phyloP scores from a whole-genome alignment of 1,140 invertebrate species.

The Agrilus planipennis region DNA sequence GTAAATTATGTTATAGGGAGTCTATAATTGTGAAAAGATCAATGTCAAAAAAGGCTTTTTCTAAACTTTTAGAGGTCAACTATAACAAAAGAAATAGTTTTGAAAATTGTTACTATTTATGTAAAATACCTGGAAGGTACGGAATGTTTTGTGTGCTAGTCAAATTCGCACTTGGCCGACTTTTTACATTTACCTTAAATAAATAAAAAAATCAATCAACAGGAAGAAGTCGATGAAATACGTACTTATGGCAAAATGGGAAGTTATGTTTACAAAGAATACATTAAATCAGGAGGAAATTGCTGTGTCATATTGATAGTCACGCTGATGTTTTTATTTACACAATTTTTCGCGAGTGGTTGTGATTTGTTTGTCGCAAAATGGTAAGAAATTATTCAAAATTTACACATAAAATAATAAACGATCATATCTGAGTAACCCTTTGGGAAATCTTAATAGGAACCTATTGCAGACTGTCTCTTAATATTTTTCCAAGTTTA shows the following conservation, averaged over 20 bases:
- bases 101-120: conserved; percentile 6
- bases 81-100: too few species aligned
- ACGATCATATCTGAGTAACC: too few species aligned
- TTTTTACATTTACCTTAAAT: conserved; percentile 6
- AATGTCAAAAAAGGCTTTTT: too few species aligned
- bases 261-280: conserved; percentile 8
- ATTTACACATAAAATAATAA: neutral
- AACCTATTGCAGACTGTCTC: too few species aligned
- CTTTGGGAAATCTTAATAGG: too few species aligned
- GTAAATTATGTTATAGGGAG: too few species aligned
- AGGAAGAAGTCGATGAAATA: conserved; percentile 1
- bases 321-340: conserved; percentile 38
- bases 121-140: too few species aligned
- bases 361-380: conserved; percentile 64
- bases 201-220: conserved; percentile 6
- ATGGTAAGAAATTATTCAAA: conserved; percentile 40
- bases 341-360: conserved; percentile 52
- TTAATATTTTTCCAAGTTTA: too few species aligned
- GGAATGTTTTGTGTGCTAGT: too few species aligned
- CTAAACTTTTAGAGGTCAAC: too few species aligned
- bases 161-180: too few species aligned
- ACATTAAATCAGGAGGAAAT: conserved; percentile 7
- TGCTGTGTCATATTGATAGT: conserved; percentile 5
- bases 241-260: conserved; percentile 6
- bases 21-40: too few species aligned